Conservation (phyloP, 2,797 vertebrate species). For the Phyllotis vaccarum region DNA sequence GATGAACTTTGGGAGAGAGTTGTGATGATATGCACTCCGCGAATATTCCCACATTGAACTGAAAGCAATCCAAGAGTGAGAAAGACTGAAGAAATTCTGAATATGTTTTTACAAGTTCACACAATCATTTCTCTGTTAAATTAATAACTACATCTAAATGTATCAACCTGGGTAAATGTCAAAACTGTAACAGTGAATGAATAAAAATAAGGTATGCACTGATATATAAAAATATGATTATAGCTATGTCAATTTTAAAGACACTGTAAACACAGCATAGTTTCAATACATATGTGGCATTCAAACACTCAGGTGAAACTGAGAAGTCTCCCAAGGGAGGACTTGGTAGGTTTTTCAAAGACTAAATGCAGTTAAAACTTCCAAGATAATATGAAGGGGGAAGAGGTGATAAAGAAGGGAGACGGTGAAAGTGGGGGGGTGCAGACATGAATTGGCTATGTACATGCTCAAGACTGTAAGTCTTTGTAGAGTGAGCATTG, state of each 20-base stretch:
- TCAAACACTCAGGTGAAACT: neutral
- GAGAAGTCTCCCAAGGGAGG: neutral
- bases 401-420: neutral
- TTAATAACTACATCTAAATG: constrained; percentile 17
- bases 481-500: neutral
- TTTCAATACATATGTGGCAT: neutral
- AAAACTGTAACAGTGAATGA: neutral
- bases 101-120: constrained; percentile 6
- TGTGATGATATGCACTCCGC: neutral
- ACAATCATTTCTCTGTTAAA: constrained; percentile 30
- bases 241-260: constrained; percentile 1
- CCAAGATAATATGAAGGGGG: neutral
- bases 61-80: neutral
- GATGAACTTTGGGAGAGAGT: constrained; percentile 38
- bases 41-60: constrained; percentile 6
- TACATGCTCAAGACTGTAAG: neutral
- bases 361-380: neutral
- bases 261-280: neutral
- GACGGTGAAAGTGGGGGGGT: accelerated
- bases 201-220: neutral
- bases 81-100: constrained; percentile 15
- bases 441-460: neutral
- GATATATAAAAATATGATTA: neutral
- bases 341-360: neutral
- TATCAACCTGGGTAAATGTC: constrained; percentile 13